Base-by-base conservation (phyloP, 2,113 vertebrate species). In the Chascanopsetta lugubris region DNA sequence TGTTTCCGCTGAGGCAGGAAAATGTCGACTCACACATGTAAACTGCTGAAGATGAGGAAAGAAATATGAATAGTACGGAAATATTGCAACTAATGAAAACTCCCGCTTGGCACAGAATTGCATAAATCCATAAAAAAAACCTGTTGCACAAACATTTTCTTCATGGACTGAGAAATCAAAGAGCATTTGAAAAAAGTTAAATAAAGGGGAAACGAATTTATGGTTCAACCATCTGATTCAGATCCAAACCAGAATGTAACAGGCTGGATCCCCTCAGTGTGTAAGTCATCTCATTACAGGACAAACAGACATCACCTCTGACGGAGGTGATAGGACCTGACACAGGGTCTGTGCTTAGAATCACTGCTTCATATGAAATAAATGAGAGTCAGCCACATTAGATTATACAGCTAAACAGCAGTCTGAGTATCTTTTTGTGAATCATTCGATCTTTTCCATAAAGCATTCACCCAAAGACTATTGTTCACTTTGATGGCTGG, bases 401-500 rank as follows among this genome's bases (percentile, higher is more conserved):
- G 2, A 15, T 13, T 42, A 36, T 8, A 56, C 38, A n/a, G 25
- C 4, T 38, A 60, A 73, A 49, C 34, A 1, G 1, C 32, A 27
- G 20, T 53, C 47, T 38, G 18, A 22, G 47, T 36, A 36, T 20
- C 12, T 8, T 6, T 34, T 60, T 62, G n/a, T 45, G 7, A 13
- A 12, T 21, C 7, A 25, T 70, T 58, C n/a, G 2, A 40, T 40
- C 38, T 40, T 42, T 42, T 42, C n/a, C 6, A 30, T 75, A 55
- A 27, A 47, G n/a, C 2, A 25, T 22, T 29, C 42, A 40, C 25
- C 8, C 29, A 30, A 30, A 20, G 24, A 49, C n/a, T n/a, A n/a
- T n/a, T n/a, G n/a, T n/a, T n/a, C 57, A 60, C 7, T 45, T 51
- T 62, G 46, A 68, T 64, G 27, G 36, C 46, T 57, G 54, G 74